Evolutionary conservation across 2,113 vertebrate species (phyloP).

Genomic region (Mormoops blainvillei): DNA sequence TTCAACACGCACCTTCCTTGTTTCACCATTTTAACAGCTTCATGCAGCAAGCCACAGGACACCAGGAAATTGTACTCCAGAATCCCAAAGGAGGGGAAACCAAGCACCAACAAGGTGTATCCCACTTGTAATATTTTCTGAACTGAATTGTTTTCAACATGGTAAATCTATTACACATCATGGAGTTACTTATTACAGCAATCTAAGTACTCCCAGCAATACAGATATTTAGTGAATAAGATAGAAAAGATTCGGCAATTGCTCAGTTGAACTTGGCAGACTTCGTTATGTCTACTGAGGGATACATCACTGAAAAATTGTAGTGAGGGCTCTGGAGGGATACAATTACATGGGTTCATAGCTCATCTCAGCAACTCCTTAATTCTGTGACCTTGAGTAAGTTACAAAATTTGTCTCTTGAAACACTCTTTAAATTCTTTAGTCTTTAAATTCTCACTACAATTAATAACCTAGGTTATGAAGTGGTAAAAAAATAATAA

Average conservation of each 20-base stretch:
- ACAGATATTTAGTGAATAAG: not conserved
- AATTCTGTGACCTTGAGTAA: not conserved
- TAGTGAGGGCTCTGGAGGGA: not conserved
- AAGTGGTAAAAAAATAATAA: not conserved
- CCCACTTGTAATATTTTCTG: not conserved
- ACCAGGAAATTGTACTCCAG: not conserved
- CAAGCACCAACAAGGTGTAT: too few relatives aligned
- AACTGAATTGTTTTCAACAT: not conserved
- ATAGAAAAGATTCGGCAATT: not conserved
- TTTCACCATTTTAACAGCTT: not conserved
- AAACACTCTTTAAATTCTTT: too few relatives aligned
- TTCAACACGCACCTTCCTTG: not conserved
- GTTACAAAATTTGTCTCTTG: not conserved
- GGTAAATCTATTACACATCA: not conserved
- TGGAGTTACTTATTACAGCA: not conserved
- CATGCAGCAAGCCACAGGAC: not conserved
- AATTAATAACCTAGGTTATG: not conserved
- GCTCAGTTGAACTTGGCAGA: not conserved
- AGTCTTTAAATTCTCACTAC: not conserved
- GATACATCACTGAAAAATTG: not conserved
- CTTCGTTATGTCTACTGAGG: not conserved
- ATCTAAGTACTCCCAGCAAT: not conserved
- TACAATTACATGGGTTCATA: not conserved
- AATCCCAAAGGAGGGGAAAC: fast-evolving
- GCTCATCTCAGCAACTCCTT: not conserved